phyloP scores from a whole-genome alignment of 2,113 vertebrate genomes.

The Polyodon spathula region DNA sequence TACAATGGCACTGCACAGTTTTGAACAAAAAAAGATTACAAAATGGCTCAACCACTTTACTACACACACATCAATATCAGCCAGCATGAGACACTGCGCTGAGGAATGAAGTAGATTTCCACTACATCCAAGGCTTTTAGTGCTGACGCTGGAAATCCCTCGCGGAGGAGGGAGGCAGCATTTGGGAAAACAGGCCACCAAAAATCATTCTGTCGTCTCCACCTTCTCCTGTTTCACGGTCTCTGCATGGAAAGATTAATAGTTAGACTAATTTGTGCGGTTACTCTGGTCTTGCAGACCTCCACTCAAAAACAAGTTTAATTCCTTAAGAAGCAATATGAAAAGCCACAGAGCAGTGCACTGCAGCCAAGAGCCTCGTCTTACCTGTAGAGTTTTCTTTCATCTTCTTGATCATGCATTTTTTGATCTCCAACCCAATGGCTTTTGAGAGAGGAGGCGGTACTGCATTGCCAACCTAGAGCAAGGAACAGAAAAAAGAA shows the following conservation, averaged over 20 bases:
- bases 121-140: constrained; percentile 21
- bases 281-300: background rate
- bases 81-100: no score
- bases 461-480: constrained; percentile 83
- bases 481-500: background rate
- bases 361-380: no score
- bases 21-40: constrained; percentile 41
- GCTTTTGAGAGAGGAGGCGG: constrained; percentile 85
- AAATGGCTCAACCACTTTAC: no score
- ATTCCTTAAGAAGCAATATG: no score
- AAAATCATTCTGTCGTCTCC: constrained; percentile 53
- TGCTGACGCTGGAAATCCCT: constrained; percentile 39
- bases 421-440: constrained; percentile 80
- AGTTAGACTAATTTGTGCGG: background rate
- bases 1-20: constrained; percentile 56
- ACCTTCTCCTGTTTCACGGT: constrained; percentile 60
- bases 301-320: no score
- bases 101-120: no score
- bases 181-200: constrained; percentile 9
- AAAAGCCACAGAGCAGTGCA: background rate
- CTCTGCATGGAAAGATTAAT: constrained; percentile 33
- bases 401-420: constrained; percentile 57
- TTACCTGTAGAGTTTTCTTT: constrained; percentile 66
- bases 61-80: no score
- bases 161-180: constrained; percentile 11